Percentiles rank a stretch among this genome's conserved stretches.
phyloP scores from a whole-genome alignment of 2,888 invertebrate species.

The Elysia crispata region DNA sequence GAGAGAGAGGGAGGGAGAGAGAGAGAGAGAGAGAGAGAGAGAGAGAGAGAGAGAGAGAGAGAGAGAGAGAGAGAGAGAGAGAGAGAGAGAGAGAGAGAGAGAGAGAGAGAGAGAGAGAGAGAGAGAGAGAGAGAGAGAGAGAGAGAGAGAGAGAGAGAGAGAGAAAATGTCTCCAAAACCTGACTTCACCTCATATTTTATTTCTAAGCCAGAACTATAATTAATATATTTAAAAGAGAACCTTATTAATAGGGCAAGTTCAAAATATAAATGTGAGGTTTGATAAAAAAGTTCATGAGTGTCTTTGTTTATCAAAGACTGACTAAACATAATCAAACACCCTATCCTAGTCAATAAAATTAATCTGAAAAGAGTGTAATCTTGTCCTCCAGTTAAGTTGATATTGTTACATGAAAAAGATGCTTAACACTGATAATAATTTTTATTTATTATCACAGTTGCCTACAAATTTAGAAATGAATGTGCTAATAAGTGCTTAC shows the following conservation, averaged over 20 bases:
- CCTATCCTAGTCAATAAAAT: too few species aligned
- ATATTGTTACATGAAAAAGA: too few species aligned
- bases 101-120: not conserved
- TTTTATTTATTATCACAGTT: too few species aligned
- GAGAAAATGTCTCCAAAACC: too few species aligned
- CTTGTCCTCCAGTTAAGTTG: too few species aligned
- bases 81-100: not conserved
- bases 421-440: too few species aligned
- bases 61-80: not conserved
- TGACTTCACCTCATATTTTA: not conserved
- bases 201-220: not conserved
- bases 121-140: not conserved
- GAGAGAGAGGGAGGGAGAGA: not conserved
- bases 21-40: not conserved
- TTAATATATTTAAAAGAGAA: not conserved
- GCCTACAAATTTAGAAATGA: too few species aligned
- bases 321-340: too few species aligned
- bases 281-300: too few species aligned
- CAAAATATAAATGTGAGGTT: not conserved
- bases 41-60: not conserved
- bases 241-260: not conserved
- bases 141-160: not conserved
- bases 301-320: too few species aligned
- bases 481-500: constrained; percentile 52
- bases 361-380: too few species aligned